Evolutionary conservation across 2,888 invertebrate genomes (phyloP), one percentile per base, ranked within the genome.

Genomic region (Alviniconcha strummeri): DNA sequence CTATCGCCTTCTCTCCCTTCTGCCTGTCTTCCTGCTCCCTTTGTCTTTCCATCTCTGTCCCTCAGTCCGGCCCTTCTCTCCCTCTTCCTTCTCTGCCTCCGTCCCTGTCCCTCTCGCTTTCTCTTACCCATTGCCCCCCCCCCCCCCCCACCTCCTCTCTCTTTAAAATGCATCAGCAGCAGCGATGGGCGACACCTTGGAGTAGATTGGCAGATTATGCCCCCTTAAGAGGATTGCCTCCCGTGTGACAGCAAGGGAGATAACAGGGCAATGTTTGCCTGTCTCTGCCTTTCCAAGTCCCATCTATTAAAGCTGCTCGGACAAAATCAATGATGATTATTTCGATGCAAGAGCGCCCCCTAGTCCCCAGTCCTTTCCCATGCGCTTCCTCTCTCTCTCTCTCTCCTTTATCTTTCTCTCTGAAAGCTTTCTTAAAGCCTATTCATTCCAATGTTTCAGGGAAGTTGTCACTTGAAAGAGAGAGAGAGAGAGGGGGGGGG

Each of bases 141-240:
- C 15, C n/a, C 54, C n/a, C n/a, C 79, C 7, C 60, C 71, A 2
- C 9, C n/a, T 54, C 6, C 55, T 7, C n/a, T 9, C 60, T 56
- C 78, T 9, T 17, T 8, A 36, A 78, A 78, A 78, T 78, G 78
- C 78, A 78, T 78, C 78, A 82, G 67, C 76, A 56, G 54, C 56
- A 64, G 56, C 56, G 77, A 69, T 69, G 55, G 67, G 71, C 77
- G 69, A 82, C 82, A 82, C 82, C 77, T 82, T 76, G 76, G 75
- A 82, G 82, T 82, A 82, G 82, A 82, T 82, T 82, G 82, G 82
- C 82, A 82, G 82, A 82, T 82, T 82, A 82, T 77, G 82, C 77
- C 82, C 82, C 82, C 82, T 82, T 82, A 82, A 82, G 82, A 82
- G 82, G 82, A 82, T 82, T 82, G 82, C 82, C 82, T 56, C 82